Evolutionary conservation across 1,140 invertebrate species (phyloP), one percentile per base, ranked within the genome.

Genomic region (Amyelois transitella): DNA sequence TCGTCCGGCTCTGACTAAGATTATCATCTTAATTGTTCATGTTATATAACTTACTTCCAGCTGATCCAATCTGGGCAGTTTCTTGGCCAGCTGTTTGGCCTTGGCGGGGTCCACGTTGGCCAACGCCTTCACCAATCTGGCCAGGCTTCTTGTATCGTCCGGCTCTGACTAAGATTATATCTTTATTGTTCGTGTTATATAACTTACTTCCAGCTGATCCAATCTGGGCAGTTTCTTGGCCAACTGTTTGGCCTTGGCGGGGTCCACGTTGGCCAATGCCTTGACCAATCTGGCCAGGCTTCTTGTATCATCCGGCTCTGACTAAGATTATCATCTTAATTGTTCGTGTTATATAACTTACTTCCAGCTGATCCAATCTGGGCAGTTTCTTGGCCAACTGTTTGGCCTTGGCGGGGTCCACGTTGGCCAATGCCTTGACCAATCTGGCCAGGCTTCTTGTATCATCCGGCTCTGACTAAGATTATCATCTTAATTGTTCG

Each of bases 111-210:
- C 92, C 64, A 89, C 90, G 70, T 95, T 91, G 2, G 95, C 93
- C 88, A 97, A 97, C 4, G 96, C 96, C 21, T 96, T 92, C 12
- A 98, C 94, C 6, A 99, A 89, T 54, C 97, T 94, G 3, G 97
- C 96, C 18, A 97, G 69, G 4, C 94, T 94, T 71, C 93, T 93
- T 44, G 90, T 92, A 86, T 98, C 95, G 22, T 91, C 89, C 1
- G 96, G 95, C 58, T 96, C 93, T n/a, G n/a, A n/a, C n/a, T n/a
- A n/a, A n/a, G n/a, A n/a, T n/a, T n/a, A n/a, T n/a, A n/a, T n/a
- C n/a, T n/a, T n/a, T n/a, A n/a, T n/a, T n/a, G n/a, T n/a, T n/a
- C n/a, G n/a, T n/a, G n/a, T n/a, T n/a, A n/a, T n/a, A n/a, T n/a
- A n/a, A n/a, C n/a, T 49, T 18, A 72, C 76, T 73, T 78, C 90